Conservation (phyloP, 2,888 invertebrate genomes). For the Pyrrhosoma nymphula region DNA sequence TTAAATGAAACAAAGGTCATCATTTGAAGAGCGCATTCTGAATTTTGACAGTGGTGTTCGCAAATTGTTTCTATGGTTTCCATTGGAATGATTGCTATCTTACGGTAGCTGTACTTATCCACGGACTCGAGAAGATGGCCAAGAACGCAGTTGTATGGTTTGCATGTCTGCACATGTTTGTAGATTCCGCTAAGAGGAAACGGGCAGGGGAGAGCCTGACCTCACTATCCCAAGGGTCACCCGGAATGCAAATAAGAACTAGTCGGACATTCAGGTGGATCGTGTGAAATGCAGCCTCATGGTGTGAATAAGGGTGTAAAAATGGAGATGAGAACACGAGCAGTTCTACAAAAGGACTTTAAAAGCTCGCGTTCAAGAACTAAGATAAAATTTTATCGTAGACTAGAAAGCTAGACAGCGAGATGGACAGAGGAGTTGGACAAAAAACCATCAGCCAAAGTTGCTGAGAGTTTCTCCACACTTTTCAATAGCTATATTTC, state of each 20-base stretch:
- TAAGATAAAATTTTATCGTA: not conserved
- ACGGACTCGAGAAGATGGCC: not conserved
- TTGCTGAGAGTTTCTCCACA: too few species aligned
- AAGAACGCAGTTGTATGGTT: not conserved
- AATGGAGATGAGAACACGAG: not conserved
- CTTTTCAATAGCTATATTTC: not conserved
- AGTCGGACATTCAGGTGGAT: not conserved
- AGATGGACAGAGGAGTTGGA: not conserved
- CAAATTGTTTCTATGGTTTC: too few species aligned
- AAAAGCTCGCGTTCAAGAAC: not conserved
- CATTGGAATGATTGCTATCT: too few species aligned
- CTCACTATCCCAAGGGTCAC: constrained; percentile 30
- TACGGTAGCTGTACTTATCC: not conserved
- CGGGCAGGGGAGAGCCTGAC: not conserved
- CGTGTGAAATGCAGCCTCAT: not conserved
- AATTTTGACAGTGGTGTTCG: too few species aligned
- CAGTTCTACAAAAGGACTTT: not conserved
- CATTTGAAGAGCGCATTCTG: too few species aligned
- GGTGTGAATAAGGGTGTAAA: not conserved
- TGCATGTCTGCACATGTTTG: not conserved
- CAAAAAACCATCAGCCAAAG: too few species aligned
- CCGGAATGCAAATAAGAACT: constrained; percentile 38
- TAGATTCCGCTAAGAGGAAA: not conserved
- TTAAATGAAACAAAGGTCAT: too few species aligned
- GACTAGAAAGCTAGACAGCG: not conserved